These are phyloP conservation scores for Oriolus oriolus DNA, from an alignment of 2,113 vertebrate genomes.

Conservation along the genomic window DNA sequence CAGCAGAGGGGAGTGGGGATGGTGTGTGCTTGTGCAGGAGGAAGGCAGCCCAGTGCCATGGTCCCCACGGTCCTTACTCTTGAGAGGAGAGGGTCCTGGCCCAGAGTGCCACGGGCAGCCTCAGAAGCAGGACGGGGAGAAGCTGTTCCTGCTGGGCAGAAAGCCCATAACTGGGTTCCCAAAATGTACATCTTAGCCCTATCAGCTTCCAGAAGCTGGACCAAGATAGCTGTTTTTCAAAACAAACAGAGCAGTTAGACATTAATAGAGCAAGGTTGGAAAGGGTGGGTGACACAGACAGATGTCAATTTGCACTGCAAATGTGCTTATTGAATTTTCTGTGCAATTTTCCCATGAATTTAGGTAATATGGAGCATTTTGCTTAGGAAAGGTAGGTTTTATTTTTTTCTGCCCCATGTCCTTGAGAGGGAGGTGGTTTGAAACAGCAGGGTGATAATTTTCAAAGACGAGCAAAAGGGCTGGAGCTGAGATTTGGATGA, in stretches of 20 bases:
- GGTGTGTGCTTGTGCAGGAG: background rate
- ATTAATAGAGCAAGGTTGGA: background rate
- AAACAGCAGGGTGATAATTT: background rate
- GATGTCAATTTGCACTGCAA: rapidly evolving
- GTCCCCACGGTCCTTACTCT: background rate
- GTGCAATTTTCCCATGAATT: background rate
- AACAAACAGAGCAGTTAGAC: background rate
- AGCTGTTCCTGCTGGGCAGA: background rate
- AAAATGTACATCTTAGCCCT: background rate
- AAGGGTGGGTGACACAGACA: background rate
- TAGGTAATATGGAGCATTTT: background rate
- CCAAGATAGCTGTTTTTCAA: background rate
- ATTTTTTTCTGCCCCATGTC: background rate
- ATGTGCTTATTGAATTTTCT: background rate
- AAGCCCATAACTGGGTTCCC: background rate
- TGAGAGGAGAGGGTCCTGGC: rapidly evolving
- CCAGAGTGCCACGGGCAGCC: rapidly evolving
- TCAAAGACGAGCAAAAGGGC: background rate
- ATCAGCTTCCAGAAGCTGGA: background rate
- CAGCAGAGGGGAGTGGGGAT: rapidly evolving
- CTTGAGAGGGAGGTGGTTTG: background rate
- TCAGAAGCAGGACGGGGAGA: background rate
- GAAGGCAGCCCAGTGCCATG: background rate
- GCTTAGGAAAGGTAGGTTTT: background rate
- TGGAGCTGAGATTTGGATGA: background rate